These are phyloP conservation scores for Oreochromis mossambicus DNA, from an alignment of 2,797 vertebrate species.

Conservation along the genomic window DNA sequence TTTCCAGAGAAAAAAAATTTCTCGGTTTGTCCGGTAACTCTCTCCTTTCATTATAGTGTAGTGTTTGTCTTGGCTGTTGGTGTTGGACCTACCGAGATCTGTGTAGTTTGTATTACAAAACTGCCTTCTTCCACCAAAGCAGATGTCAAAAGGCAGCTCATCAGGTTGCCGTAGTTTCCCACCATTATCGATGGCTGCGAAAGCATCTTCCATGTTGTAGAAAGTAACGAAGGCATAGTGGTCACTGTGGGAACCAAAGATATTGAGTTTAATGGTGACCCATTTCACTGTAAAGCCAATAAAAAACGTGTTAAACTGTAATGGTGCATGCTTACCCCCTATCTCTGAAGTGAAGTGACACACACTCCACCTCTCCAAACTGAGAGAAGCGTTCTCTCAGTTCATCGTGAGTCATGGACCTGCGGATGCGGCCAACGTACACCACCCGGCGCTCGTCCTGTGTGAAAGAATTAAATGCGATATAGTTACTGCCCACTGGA, in stretches of 20 bases:
- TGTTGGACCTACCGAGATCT: conserved; percentile 81
- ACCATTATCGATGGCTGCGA: conserved; percentile 91
- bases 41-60: neutral
- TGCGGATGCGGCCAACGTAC: conserved; percentile 91
- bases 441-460: conserved; percentile 96
- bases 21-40: rapidly evolving
- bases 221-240: conserved; percentile 97
- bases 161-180: conserved; percentile 83
- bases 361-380: conserved; percentile 92
- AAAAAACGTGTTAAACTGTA: too few relatives aligned
- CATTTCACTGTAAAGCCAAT: neutral
- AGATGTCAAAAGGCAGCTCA: conserved; percentile 93
- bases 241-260: conserved; percentile 67
- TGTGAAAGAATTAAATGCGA: neutral
- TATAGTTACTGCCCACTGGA: neutral
- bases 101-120: conserved; percentile 91
- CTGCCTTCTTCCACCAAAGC: conserved; percentile 93
- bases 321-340: conserved; percentile 76
- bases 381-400: conserved; percentile 89
- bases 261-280: neutral
- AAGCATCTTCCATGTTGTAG: conserved; percentile 87
- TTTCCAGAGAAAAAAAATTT: neutral
- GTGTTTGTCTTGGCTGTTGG: neutral
- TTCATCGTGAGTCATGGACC: conserved; percentile 87
- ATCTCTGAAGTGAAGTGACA: conserved; percentile 91